phyloP scores from a whole-genome alignment of 1,140 invertebrate genomes.

The Pogonomyrmex barbatus region DNA sequence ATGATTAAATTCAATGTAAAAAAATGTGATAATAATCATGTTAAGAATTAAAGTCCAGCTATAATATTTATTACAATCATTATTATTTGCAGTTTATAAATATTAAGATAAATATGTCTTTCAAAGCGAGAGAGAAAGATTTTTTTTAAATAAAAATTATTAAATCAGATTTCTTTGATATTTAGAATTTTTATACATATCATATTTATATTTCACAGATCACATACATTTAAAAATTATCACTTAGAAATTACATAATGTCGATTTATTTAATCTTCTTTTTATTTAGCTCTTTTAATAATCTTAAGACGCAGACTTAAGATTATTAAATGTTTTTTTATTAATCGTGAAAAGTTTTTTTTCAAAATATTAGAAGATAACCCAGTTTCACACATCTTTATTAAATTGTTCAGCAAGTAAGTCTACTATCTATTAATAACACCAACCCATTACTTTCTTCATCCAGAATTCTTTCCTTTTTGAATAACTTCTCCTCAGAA shows the following conservation, averaged over 20 bases:
- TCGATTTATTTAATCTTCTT: not conserved
- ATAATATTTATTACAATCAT: not conserved
- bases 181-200: not conserved
- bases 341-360: not conserved
- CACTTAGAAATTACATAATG: not conserved
- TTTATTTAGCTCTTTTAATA: not conserved
- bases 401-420: not conserved
- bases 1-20: not conserved
- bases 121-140: not conserved
- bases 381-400: not conserved
- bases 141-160: not conserved
- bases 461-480: not conserved
- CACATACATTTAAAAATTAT: not conserved
- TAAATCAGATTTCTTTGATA: not conserved
- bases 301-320: not conserved
- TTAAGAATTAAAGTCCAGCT: constrained; percentile 17
- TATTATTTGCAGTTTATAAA: not conserved
- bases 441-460: constrained; percentile 44
- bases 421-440: constrained; percentile 6
- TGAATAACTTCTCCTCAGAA: not conserved
- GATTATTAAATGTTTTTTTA: no score
- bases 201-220: not conserved
- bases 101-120: not conserved
- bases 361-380: not conserved
- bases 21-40: not conserved